These are phyloP conservation scores for Napeogenes inachia DNA, from an alignment of 2,888 invertebrate species.

Conservation along the genomic window DNA sequence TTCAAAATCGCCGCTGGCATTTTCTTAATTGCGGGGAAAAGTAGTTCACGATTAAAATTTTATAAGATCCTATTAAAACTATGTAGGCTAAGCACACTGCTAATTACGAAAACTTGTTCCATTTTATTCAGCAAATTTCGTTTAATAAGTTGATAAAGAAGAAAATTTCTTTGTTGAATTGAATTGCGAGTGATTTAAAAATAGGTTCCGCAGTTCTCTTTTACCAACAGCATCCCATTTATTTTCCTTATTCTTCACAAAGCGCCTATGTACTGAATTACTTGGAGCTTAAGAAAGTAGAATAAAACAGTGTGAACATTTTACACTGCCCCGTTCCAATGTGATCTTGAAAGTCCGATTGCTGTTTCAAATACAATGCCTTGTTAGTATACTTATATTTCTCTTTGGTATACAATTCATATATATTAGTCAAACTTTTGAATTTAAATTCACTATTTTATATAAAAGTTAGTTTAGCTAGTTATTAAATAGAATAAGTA, in stretches of 20 bases:
- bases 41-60: too few relatives aligned
- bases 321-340: conserved; percentile 35
- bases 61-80: conserved; percentile 9
- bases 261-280: conserved; percentile 37
- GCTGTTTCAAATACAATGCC: conserved; percentile 26
- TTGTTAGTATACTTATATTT: too few relatives aligned
- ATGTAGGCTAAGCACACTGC: conserved; percentile 22
- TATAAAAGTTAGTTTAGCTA: too few relatives aligned
- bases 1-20: too few relatives aligned
- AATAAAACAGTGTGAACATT: conserved; percentile 39
- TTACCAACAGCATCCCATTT: conserved; percentile 39
- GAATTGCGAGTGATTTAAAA: conserved; percentile 24
- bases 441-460: too few relatives aligned
- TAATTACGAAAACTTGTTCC: conserved; percentile 17
- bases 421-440: too few relatives aligned
- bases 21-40: too few relatives aligned
- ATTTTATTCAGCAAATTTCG: conserved; percentile 12
- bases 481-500: too few relatives aligned
- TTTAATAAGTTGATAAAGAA: conserved; percentile 21
- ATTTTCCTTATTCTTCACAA: conserved; percentile 43
- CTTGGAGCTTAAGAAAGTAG: conserved; percentile 35
- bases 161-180: conserved; percentile 13
- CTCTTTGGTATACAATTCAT: too few relatives aligned
- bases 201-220: conserved; percentile 34
- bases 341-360: conserved; percentile 30